These are phyloP conservation scores for Drosophila nigritarsus DNA, from an alignment of 2,888 invertebrate species.

Conservation along the genomic window DNA sequence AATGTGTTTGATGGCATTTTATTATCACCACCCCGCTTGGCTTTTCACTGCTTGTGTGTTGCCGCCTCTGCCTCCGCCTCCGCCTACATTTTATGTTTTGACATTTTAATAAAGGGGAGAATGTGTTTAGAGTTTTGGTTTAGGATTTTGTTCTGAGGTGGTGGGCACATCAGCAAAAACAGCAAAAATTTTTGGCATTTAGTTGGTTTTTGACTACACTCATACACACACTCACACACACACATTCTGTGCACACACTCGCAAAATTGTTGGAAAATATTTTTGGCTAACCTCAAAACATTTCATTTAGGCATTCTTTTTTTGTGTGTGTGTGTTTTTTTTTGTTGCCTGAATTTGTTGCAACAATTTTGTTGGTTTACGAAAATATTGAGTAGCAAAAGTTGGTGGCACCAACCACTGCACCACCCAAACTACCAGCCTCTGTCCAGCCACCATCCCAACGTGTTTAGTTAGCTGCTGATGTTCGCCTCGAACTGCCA, in stretches of 20 bases:
- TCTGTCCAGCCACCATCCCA: not conserved
- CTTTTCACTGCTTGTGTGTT: not conserved
- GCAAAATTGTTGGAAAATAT: conserved; percentile 66
- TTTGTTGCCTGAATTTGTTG: conserved; percentile 62
- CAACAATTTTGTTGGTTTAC: conserved; percentile 62
- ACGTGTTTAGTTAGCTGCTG: conserved; percentile 61
- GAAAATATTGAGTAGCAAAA: conserved; percentile 75
- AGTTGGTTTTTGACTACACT: conserved; percentile 24
- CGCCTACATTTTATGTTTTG: conserved; percentile 58
- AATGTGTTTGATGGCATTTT: conserved; percentile 73
- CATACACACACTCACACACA: conserved; percentile 23
- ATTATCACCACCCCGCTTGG: conserved; percentile 37
- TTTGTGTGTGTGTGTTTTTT: conserved; percentile 21
- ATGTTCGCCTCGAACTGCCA: conserved; percentile 41
- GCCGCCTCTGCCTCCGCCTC: not conserved
- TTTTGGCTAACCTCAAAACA: conserved; percentile 77
- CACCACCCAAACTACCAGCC: not conserved
- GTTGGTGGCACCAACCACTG: conserved; percentile 50
- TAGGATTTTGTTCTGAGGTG: not conserved
- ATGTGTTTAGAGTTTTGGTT: conserved; percentile 10
- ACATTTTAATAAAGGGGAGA: conserved; percentile 75
- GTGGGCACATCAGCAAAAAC: conserved; percentile 15
- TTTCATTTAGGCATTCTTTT: conserved; percentile 61
- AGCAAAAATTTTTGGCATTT: conserved; percentile 53
- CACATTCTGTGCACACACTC: conserved; percentile 18